Conservation (phyloP, 2,888 invertebrate species). For the Lasioglossum lativentre region DNA sequence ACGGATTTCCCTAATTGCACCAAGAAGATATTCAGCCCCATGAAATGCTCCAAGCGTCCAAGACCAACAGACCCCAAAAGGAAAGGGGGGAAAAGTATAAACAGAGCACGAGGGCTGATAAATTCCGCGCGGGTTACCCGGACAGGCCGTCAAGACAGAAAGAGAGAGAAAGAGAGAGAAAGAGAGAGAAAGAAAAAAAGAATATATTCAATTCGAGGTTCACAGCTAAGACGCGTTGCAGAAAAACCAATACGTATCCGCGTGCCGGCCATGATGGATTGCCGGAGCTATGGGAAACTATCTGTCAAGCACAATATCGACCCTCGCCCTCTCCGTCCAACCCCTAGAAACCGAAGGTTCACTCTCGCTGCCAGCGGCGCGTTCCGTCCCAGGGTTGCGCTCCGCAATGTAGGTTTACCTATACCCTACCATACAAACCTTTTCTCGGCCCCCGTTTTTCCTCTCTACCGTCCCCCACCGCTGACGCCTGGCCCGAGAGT, state of each 20-base stretch:
- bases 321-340: constrained; percentile 82
- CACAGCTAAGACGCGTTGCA: constrained; percentile 79
- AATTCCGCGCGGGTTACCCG: constrained; percentile 63
- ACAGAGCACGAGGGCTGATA: constrained; percentile 49
- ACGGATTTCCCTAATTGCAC: background rate
- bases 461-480: background rate
- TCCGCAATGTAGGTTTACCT: constrained; percentile 69
- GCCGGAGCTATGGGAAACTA: constrained; percentile 84
- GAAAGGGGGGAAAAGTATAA: constrained; percentile 5
- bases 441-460: constrained; percentile 49
- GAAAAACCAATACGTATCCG: constrained; percentile 83
- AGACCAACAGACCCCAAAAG: background rate
- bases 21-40: background rate
- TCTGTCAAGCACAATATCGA: constrained; percentile 85
- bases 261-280: constrained; percentile 84
- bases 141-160: constrained; percentile 29
- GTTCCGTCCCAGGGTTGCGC: constrained; percentile 69
- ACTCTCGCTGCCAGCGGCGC: constrained; percentile 65
- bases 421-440: constrained; percentile 68
- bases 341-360: constrained; percentile 76
- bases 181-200: constrained; percentile 34
- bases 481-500: constrained; percentile 35
- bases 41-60: background rate
- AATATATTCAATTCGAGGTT: constrained; percentile 79
- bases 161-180: background rate